Evolutionary conservation across 2,797 vertebrate genomes (phyloP).

Genomic region (Scleropages formosus): DNA sequence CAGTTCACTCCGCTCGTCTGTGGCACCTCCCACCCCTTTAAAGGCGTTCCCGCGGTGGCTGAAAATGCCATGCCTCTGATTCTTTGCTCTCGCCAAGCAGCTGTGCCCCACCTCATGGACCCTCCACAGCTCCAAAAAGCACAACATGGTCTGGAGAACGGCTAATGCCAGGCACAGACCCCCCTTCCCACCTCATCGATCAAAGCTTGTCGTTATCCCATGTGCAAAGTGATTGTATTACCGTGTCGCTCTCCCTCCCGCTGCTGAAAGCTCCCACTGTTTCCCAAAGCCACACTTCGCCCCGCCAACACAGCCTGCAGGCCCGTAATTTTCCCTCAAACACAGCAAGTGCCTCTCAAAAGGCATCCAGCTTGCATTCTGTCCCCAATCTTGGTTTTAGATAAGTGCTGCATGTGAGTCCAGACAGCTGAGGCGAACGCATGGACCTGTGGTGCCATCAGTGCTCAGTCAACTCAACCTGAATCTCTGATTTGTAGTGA

Average conservation of each 20-base stretch:
- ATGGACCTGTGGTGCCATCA: constrained; percentile 33
- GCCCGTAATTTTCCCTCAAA: constrained; percentile 63
- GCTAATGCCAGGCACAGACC: constrained; percentile 40
- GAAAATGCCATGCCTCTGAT: too few species aligned
- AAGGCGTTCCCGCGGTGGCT: neutral
- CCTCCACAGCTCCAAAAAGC: constrained; percentile 36
- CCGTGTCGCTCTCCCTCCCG: constrained; percentile 45
- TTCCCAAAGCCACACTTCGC: constrained; percentile 54
- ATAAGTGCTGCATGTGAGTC: constrained; percentile 46
- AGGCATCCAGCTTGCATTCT: constrained; percentile 57
- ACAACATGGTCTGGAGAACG: constrained; percentile 26
- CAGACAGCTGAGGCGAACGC: neutral
- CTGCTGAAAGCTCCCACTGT: constrained; percentile 62
- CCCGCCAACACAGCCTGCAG: constrained; percentile 56
- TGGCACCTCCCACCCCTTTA: neutral
- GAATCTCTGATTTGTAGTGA: too few species aligned
- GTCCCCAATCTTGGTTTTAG: constrained; percentile 56
- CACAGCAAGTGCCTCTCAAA: constrained; percentile 49
- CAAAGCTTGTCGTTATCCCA: constrained; percentile 52
- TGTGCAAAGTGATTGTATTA: constrained; percentile 65
- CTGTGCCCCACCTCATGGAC: neutral
- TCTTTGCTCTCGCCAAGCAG: too few species aligned
- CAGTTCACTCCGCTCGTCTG: neutral
- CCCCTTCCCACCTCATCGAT: constrained; percentile 51
- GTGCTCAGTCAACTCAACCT: constrained; percentile 36